Base-by-base conservation (phyloP, 2,113 vertebrate genomes). In the Mobula birostris region DNA sequence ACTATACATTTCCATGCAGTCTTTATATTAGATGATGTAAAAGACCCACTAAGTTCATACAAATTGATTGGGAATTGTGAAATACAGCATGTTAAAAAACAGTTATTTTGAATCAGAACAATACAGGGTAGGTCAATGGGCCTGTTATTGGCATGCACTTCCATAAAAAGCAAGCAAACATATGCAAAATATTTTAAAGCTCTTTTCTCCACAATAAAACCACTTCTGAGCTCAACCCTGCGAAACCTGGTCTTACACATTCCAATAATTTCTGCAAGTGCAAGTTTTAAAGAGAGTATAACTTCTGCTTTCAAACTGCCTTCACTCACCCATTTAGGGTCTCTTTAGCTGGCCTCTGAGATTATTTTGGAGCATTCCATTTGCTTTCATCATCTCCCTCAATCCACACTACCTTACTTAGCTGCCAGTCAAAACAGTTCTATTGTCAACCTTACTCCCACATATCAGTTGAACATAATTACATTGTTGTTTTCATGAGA, bases 1-100 rank as follows among this genome's bases (percentile, higher is more conserved):
- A 91, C 82, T 93, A 74, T 27, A 72, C 36, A 93, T 93, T 93
- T 93, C 40, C 91, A 93, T 93, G 91, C 91, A 93, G 91, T 24
- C 91, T 93, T 93, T 56, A 29, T 21, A 93, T 14, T 93, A 93
- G 91, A 76, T 93, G 88, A 56, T 72, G 70, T 48, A 74, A 76
- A 74, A 74, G 36, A 93, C 68, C 40, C 91, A 93, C 68, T 74
- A 93, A 76, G 5, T 93, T 74, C 32, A 36, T 40, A 93, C 68
- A 48, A 21, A 74, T 48, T 72, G 36, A 72, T 74, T 48, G 36
- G 40, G 70, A 93, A 93, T 93, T 74, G 36, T 24, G 70, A 74
- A 72, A 92, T 21, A 36, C 90, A 74, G 68, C 91, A 93, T 27
- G 24, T 74, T 56, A 27, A 72, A 93, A 82, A 93, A 93, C 70